These are phyloP conservation scores for Ptilorrhoa leucosticta DNA, from an alignment of 2,113 vertebrate species.

Conservation along the genomic window DNA sequence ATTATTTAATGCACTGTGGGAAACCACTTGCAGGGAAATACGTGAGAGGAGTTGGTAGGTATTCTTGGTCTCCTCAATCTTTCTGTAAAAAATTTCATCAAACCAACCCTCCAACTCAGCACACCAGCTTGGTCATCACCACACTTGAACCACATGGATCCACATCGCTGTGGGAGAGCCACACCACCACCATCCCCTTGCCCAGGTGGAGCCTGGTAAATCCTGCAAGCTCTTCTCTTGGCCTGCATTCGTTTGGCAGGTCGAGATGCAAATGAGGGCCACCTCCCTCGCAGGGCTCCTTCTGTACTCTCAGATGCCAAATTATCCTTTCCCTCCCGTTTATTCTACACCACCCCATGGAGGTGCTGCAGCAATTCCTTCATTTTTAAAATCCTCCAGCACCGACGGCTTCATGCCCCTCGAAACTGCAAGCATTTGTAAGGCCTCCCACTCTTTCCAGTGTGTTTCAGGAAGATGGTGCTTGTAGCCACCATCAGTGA, in stretches of 20 bases:
- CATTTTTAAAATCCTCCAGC: neutral
- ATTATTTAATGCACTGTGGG: neutral
- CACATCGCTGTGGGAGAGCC: accelerated
- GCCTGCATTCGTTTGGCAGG: accelerated
- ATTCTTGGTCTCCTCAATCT: neutral
- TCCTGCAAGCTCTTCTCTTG: neutral
- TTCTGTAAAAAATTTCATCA: neutral
- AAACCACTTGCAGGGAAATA: neutral
- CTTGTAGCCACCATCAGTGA: neutral
- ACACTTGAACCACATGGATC: neutral
- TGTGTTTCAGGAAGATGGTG: neutral
- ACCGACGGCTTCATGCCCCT: neutral
- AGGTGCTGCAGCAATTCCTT: neutral
- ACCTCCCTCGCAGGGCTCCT: neutral
- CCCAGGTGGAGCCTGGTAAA: neutral
- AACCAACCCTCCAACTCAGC: neutral
- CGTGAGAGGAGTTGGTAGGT: neutral
- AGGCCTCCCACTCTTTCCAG: neutral
- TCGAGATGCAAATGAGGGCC: neutral
- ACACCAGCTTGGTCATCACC: neutral
- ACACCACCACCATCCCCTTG: neutral
- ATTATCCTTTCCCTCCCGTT: neutral
- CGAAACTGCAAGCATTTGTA: neutral
- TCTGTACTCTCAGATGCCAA: neutral
- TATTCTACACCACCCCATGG: neutral